These are phyloP conservation scores for Musca domestica DNA, from an alignment of 1,140 invertebrate genomes.

Conservation along the genomic window DNA sequence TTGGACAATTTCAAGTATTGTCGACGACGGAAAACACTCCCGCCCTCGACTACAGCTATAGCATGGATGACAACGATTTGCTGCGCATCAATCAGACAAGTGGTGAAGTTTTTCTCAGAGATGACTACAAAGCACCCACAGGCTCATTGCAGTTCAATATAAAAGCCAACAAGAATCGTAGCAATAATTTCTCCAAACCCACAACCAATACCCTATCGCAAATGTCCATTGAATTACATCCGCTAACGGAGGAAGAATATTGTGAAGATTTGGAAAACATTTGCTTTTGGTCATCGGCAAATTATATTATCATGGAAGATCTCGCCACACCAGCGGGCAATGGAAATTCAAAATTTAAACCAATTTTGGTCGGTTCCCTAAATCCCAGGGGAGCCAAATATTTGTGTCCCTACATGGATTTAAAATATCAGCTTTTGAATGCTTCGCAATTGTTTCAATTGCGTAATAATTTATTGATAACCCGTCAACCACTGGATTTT, in stretches of 20 bases:
- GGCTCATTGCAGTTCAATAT: slow-evolving; percentile 34
- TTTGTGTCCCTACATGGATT: slow-evolving; percentile 34
- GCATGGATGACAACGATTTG: slow-evolving; percentile 40
- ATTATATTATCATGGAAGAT: slow-evolving; percentile 43
- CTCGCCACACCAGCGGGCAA: not conserved
- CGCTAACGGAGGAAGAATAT: slow-evolving; percentile 35
- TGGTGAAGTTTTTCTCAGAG: slow-evolving; percentile 46
- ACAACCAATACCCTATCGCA: slow-evolving; percentile 29
- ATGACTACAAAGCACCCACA: slow-evolving; percentile 36
- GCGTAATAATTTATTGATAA: slow-evolving; percentile 42
- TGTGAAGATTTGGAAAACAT: slow-evolving; percentile 45
- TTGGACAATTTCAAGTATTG: slow-evolving; percentile 49
- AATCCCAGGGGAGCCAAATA: slow-evolving; percentile 44
- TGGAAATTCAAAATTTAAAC: slow-evolving; percentile 28
- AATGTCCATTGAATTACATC: slow-evolving; percentile 38
- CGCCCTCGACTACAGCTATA: slow-evolving; percentile 45
- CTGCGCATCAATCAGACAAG: slow-evolving; percentile 39
- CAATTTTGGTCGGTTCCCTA: slow-evolving; percentile 37
- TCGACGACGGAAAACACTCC: slow-evolving; percentile 32
- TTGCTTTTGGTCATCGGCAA: slow-evolving; percentile 44
- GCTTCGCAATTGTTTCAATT: slow-evolving; percentile 37
- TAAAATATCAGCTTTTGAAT: slow-evolving; percentile 37
- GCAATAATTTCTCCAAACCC: not conserved
- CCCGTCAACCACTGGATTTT: slow-evolving; percentile 39
- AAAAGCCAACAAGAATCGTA: slow-evolving; percentile 26